Conservation (phyloP, 2,888 invertebrate species). For the Hypsopygia costalis region DNA sequence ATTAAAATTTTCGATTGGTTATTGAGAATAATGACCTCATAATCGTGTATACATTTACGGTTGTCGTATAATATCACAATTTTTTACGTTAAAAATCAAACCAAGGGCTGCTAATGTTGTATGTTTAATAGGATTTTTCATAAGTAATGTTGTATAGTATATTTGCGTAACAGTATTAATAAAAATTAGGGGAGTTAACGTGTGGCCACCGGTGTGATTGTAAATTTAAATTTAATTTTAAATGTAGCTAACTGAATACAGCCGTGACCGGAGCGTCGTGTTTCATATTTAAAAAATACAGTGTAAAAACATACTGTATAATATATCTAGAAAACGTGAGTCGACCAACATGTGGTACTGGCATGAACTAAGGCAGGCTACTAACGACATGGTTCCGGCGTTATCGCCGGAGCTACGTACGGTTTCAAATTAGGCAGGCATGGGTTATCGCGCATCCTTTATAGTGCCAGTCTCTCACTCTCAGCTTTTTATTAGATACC, state of each 20-base stretch:
- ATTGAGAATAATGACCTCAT: constrained; percentile 51
- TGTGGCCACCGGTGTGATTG: constrained; percentile 38
- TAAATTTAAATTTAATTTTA: not conserved
- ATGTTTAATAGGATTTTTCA: constrained; percentile 20
- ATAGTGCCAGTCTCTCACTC: no score
- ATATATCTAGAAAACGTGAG: no score
- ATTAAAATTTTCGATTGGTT: constrained; percentile 32
- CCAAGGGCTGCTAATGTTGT: constrained; percentile 22
- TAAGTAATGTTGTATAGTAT: constrained; percentile 29
- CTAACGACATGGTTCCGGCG: no score
- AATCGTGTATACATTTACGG: constrained; percentile 35
- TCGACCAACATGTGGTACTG: no score
- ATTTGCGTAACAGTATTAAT: constrained; percentile 58
- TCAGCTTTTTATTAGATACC: no score
- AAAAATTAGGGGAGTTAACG: constrained; percentile 38
- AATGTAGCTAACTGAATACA: constrained; percentile 1
- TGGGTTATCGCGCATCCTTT: no score
- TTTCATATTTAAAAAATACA: no score
- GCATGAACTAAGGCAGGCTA: no score
- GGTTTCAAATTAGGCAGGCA: no score
- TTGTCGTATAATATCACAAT: constrained; percentile 45
- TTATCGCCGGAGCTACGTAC: no score
- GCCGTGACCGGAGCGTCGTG: not conserved
- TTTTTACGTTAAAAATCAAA: constrained; percentile 12
- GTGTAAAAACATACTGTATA: no score